Evolutionary conservation across 2,888 invertebrate species (phyloP).

Genomic region (Taphrorychus bicolor): DNA sequence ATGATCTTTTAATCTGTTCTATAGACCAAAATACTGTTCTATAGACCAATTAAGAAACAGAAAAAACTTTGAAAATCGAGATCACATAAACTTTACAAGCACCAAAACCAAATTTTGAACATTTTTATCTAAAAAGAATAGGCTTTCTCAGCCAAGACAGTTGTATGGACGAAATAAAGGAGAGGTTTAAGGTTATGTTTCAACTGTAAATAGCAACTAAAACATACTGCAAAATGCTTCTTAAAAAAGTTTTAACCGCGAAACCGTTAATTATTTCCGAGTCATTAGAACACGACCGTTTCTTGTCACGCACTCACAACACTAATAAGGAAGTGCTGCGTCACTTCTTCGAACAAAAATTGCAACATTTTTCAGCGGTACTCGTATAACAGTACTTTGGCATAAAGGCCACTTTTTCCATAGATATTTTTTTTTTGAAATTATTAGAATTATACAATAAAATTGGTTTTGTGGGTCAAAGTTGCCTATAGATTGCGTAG

Average conservation of each 20-base stretch:
- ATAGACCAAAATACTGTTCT: too few species aligned
- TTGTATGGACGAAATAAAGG: too few species aligned
- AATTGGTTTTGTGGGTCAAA: neutral
- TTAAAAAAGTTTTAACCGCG: neutral
- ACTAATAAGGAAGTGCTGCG: slow-evolving; percentile 25
- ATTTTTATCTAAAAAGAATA: too few species aligned
- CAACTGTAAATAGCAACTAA: neutral
- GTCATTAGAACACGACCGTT: slow-evolving; percentile 24
- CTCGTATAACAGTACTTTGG: neutral
- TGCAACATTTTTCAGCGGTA: neutral
- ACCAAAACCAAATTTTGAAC: too few species aligned
- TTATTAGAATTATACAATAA: neutral
- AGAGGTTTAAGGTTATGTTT: too few species aligned
- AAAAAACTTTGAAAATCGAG: too few species aligned
- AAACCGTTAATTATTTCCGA: slow-evolving; percentile 18
- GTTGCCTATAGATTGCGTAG: neutral
- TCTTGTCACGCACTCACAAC: slow-evolving; percentile 19
- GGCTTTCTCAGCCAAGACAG: too few species aligned
- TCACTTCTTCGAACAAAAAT: neutral
- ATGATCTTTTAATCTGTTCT: too few species aligned
- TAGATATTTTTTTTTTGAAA: neutral
- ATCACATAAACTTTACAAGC: too few species aligned
- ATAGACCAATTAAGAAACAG: too few species aligned
- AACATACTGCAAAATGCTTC: neutral
- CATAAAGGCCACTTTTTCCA: too few species aligned